Conservation (phyloP, 2,113 vertebrate genomes). For the Cebidichthys violaceus region DNA sequence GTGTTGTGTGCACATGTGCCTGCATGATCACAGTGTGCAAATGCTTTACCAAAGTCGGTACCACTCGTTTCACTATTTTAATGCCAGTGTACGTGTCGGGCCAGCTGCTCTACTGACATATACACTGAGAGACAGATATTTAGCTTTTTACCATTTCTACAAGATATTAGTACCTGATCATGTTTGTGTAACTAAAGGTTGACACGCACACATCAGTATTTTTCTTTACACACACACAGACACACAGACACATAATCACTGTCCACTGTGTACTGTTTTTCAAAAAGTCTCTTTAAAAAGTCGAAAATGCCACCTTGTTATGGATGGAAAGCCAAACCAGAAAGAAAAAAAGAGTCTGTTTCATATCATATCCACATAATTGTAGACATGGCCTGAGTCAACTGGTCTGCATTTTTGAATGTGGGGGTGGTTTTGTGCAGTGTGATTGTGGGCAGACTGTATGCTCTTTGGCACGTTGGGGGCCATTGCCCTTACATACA, state of each 20-base stretch:
- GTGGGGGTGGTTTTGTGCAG: constrained; percentile 8
- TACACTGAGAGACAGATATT: neutral
- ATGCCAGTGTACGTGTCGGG: no score
- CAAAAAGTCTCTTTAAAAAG: neutral
- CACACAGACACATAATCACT: neutral
- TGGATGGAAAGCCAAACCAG: neutral
- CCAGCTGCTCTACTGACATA: neutral
- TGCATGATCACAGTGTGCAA: constrained; percentile 6
- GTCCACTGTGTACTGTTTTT: neutral
- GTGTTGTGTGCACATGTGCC: constrained; percentile 49
- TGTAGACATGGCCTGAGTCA: neutral
- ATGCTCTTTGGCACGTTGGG: constrained; percentile 4
- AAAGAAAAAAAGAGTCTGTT: neutral
- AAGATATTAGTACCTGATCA: neutral
- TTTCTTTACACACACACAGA: neutral
- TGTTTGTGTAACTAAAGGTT: neutral
- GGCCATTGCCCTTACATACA: neutral
- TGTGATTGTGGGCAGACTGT: constrained; percentile 7
- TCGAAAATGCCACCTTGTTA: neutral
- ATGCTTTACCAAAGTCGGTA: neutral
- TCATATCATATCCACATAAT: neutral
- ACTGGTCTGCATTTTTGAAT: constrained; percentile 7
- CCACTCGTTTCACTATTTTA: neutral
- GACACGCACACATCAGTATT: neutral
- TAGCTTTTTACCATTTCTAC: neutral